Conservation (phyloP, 2,888 invertebrate species). For the Zygaena filipendulae region DNA sequence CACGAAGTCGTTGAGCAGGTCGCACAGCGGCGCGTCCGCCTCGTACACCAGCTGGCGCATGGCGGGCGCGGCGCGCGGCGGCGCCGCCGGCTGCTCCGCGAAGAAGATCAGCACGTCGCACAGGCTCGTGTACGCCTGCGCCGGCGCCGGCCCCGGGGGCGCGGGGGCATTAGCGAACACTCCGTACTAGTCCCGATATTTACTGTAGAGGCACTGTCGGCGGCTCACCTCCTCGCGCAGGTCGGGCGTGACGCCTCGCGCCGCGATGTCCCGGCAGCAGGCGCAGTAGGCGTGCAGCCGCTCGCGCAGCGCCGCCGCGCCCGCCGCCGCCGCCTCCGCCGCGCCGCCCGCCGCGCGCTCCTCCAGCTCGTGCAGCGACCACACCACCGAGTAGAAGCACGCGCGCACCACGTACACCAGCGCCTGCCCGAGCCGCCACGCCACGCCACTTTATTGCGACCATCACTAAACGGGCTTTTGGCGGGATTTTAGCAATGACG, state of each 20-base stretch:
- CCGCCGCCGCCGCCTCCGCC: conserved; percentile 51
- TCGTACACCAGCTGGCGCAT: conserved; percentile 78
- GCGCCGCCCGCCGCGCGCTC: conserved; percentile 71
- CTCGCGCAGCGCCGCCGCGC: conserved; percentile 60
- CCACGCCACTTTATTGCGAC: neutral
- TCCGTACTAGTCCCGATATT: neutral
- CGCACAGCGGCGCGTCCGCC: conserved; percentile 82
- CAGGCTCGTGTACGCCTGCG: conserved; percentile 90
- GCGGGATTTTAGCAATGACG: no score
- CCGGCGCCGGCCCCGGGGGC: conserved; percentile 7
- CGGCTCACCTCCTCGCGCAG: conserved; percentile 79
- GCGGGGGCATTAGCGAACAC: neutral
- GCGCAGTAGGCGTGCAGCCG: conserved; percentile 79
- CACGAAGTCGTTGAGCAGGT: conserved; percentile 89
- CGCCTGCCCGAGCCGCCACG: conserved; percentile 33
- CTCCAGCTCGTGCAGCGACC: conserved; percentile 89
- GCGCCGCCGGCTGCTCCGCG: conserved; percentile 79
- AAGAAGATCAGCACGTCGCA: conserved; percentile 96
- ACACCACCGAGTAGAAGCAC: conserved; percentile 87
- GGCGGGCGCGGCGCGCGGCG: conserved; percentile 34
- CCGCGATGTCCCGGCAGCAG: conserved; percentile 65
- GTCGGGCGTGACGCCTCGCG: conserved; percentile 35
- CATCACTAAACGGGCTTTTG: no score
- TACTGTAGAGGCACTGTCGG: neutral
- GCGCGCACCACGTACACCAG: conserved; percentile 71